Percentiles rank a stretch among this genome's conserved stretches.
Conservation (phyloP, 2,888 invertebrate genomes). For the Lithosia quadra region DNA sequence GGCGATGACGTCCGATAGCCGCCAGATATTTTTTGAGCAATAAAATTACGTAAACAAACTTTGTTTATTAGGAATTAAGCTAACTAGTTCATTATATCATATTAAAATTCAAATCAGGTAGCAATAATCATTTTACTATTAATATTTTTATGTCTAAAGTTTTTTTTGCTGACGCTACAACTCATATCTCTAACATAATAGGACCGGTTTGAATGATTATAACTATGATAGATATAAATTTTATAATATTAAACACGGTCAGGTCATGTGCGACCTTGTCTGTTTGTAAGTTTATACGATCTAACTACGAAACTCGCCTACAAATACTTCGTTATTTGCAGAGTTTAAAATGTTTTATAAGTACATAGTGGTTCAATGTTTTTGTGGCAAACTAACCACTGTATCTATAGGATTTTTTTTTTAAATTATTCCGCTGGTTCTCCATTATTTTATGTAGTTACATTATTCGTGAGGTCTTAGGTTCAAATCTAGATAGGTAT, state of each 20-base stretch:
- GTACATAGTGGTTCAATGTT: slow-evolving; percentile 39
- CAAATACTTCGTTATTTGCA: slow-evolving; percentile 62
- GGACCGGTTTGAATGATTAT: slow-evolving; percentile 67
- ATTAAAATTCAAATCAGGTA: slow-evolving; percentile 11
- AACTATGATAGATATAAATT: slow-evolving; percentile 72
- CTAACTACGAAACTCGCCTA: slow-evolving; percentile 60
- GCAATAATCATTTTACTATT: neutral
- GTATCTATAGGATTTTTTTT: neutral
- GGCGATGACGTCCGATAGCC: neutral
- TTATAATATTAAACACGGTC: slow-evolving; percentile 61
- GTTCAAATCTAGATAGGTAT: neutral
- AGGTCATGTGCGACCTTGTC: slow-evolving; percentile 64
- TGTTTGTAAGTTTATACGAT: slow-evolving; percentile 52
- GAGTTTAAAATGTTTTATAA: slow-evolving; percentile 42
- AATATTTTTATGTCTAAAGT: neutral
- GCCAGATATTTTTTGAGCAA: neutral
- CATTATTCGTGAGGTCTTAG: neutral
- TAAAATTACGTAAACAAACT: slow-evolving; percentile 2
- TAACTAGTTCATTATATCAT: neutral
- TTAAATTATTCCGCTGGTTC: no score
- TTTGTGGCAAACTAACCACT: slow-evolving; percentile 30
- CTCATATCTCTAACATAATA: slow-evolving; percentile 42
- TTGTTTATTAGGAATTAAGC: neutral
- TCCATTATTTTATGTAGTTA: neutral
- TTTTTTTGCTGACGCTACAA: slow-evolving; percentile 35